Percentiles rank a stretch among this genome's conserved stretches.
Conservation (phyloP, 35 echinoderm and acorn worm genomes). For the Apostichopus californicus region DNA sequence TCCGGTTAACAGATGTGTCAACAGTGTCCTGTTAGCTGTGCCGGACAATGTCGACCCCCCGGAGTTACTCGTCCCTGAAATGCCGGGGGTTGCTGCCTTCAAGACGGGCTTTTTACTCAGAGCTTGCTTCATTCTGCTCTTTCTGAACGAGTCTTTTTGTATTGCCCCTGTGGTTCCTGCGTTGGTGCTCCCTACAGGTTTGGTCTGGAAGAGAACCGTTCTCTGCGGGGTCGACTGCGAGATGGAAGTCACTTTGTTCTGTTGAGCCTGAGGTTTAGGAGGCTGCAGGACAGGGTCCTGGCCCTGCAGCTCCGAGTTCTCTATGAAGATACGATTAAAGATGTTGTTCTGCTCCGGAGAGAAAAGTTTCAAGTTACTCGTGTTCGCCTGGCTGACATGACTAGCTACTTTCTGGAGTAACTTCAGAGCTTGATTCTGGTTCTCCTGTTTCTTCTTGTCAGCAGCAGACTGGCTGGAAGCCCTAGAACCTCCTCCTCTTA, state of each 20-base stretch:
- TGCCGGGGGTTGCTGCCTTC: slow-evolving; percentile 60
- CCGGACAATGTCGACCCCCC: neutral
- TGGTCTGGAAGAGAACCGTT: slow-evolving; percentile 42
- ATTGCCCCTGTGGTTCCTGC: neutral
- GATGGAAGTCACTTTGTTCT: slow-evolving; percentile 4
- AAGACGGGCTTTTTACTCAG: slow-evolving; percentile 42
- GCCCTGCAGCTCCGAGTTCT: neutral
- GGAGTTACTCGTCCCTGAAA: slow-evolving; percentile 49
- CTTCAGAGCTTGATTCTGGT: slow-evolving; percentile 73
- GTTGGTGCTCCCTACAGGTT: slow-evolving; percentile 18
- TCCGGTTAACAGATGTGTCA: slow-evolving; percentile 83
- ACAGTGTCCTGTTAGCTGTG: slow-evolving; percentile 54
- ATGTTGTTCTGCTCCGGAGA: slow-evolving; percentile 24
- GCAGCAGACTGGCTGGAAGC: neutral
- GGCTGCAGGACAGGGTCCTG: neutral
- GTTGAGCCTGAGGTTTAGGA: slow-evolving; percentile 16
- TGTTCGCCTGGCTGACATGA: slow-evolving; percentile 59
- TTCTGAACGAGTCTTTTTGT: slow-evolving; percentile 14
- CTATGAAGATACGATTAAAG: slow-evolving; percentile 53
- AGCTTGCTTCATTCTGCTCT: slow-evolving; percentile 14
- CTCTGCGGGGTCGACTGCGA: neutral
- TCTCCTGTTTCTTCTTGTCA: slow-evolving; percentile 22
- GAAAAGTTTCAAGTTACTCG: slow-evolving; percentile 20
- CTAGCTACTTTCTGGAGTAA: slow-evolving; percentile 70
- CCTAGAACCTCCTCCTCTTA: neutral